phyloP scores from a whole-genome alignment of 2,113 vertebrate species.

The Ellobius talpinus region DNA sequence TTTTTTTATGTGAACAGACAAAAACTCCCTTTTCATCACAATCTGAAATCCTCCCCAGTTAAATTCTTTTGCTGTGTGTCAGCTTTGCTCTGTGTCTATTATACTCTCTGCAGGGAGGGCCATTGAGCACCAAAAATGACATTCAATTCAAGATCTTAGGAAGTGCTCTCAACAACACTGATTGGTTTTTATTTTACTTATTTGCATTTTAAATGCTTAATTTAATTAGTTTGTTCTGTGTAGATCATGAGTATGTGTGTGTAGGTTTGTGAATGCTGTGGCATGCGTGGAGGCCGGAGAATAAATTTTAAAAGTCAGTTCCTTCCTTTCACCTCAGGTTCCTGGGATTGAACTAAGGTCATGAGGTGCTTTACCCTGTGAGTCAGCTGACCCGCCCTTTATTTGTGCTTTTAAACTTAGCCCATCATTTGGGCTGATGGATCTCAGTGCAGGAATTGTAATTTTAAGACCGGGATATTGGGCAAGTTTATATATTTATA shows the following conservation, averaged over 20 bases:
- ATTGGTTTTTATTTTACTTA: neutral
- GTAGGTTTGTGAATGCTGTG: neutral
- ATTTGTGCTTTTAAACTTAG: constrained; percentile 50
- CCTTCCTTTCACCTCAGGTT: neutral
- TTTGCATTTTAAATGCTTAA: neutral
- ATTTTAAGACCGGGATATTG: constrained; percentile 10
- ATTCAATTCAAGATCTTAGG: constrained; percentile 7
- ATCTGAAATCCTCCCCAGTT: constrained; percentile 47
- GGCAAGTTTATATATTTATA: constrained; percentile 12
- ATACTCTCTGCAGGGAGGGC: neutral
- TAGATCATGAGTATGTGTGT: too few relatives aligned
- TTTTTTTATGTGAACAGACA: constrained; percentile 29
- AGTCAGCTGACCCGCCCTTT: neutral
- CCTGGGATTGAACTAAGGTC: neutral
- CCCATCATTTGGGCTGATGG: neutral
- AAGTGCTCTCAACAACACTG: constrained; percentile 13
- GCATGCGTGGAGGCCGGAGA: neutral
- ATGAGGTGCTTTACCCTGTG: neutral
- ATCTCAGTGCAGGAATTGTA: constrained; percentile 42
- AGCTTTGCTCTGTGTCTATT: constrained; percentile 41
- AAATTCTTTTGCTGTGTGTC: constrained; percentile 56
- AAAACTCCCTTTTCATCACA: constrained; percentile 43
- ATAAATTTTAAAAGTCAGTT: neutral
- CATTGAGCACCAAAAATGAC: constrained; percentile 27
- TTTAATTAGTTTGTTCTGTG: neutral